Percentiles rank a stretch among this genome's conserved stretches.
These are phyloP conservation scores for Tringa solitaria DNA, from an alignment of 2,113 vertebrate genomes.

Conservation along the genomic window DNA sequence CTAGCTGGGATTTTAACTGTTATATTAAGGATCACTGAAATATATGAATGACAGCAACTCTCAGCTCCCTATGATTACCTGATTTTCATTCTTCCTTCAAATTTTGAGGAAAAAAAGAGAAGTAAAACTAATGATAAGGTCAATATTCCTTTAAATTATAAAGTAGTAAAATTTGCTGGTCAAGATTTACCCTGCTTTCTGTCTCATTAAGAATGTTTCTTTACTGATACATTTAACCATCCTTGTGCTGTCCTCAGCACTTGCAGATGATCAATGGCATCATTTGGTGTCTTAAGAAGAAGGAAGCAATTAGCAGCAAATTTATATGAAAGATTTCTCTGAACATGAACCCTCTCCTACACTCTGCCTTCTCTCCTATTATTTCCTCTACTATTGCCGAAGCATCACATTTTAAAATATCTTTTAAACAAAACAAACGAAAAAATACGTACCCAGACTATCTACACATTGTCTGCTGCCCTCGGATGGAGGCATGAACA, in stretches of 20 bases:
- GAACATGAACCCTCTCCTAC: background rate
- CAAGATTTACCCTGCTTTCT: constrained; percentile 34
- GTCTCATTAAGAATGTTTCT: constrained; percentile 64
- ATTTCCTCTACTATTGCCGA: background rate
- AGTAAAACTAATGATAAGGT: background rate
- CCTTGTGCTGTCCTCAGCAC: constrained; percentile 48
- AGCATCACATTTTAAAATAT: background rate
- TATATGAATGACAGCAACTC: background rate
- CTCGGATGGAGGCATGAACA: background rate
- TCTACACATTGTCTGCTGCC: background rate
- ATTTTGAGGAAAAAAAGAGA: constrained; percentile 20
- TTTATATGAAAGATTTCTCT: constrained; percentile 58
- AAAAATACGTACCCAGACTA: background rate
- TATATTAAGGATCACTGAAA: background rate
- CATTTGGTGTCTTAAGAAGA: constrained; percentile 59
- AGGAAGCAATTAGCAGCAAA: constrained; percentile 65
- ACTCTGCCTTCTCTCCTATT: constrained; percentile 24
- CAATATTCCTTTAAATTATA: constrained; percentile 43
- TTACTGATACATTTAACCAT: constrained; percentile 52
- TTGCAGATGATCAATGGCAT: constrained; percentile 62
- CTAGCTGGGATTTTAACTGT: background rate
- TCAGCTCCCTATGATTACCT: background rate
- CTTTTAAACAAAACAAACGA: background rate
- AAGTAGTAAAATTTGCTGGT: constrained; percentile 26
- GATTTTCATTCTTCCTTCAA: background rate